Evolutionary conservation across 2,888 invertebrate species (phyloP).

Genomic region (Chloroclysta siterata): DNA sequence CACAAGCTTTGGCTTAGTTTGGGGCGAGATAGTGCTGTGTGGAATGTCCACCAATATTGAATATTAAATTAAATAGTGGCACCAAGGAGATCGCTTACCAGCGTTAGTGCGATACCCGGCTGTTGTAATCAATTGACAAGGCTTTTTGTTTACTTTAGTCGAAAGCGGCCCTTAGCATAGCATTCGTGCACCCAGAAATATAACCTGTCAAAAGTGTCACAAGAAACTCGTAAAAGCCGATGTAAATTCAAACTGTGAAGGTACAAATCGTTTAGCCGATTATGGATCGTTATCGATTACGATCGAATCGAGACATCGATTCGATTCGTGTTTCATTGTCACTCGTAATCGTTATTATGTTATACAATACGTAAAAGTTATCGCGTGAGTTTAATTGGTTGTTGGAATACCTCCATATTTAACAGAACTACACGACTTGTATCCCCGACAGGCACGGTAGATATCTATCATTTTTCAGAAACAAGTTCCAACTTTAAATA

Average conservation of each 20-base stretch:
- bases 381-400: background rate
- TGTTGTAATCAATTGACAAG: no score
- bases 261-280: constrained; percentile 31
- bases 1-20: no score
- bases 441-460: no score
- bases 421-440: no score
- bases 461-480: no score
- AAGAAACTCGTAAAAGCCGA: constrained; percentile 38
- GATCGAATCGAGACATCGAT: constrained; percentile 35
- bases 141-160: background rate
- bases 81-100: no score
- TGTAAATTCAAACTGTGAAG: constrained; percentile 36
- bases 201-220: constrained; percentile 34
- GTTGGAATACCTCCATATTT: no score
- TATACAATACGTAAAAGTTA: constrained; percentile 5
- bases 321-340: constrained; percentile 25
- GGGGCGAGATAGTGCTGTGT: no score
- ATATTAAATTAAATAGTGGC: no score
- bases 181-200: background rate
- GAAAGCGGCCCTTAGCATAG: background rate
- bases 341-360: constrained; percentile 18
- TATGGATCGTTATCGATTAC: constrained; percentile 34
- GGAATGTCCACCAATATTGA: no score
- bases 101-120: no score
- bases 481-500: no score